Percentiles rank a stretch among this genome's conserved stretches.
Evolutionary conservation across 2,888 invertebrate species (phyloP).

Genomic region (Apodemia zela): DNA sequence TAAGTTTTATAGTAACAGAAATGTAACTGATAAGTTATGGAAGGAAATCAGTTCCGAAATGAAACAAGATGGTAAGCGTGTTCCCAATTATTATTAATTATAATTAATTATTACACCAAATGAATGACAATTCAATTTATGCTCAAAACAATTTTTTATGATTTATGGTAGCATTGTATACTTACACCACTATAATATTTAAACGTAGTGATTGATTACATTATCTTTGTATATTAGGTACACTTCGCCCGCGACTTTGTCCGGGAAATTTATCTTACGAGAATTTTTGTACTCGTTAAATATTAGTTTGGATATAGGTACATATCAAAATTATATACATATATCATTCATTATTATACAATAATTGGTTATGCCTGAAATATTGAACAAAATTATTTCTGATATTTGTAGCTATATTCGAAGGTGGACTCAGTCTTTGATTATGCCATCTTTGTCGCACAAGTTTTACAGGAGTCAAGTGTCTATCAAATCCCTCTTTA

Average conservation of each 20-base stretch:
- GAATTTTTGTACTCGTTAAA: too few relatives aligned
- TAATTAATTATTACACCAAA: background rate
- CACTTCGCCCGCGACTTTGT: too few relatives aligned
- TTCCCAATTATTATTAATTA: conserved; percentile 4
- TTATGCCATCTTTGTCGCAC: background rate
- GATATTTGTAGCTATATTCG: background rate
- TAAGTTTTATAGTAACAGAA: conserved; percentile 10
- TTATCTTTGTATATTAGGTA: too few relatives aligned
- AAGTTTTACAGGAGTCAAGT: background rate
- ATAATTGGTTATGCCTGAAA: background rate
- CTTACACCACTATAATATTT: too few relatives aligned
- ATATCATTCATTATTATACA: background rate
- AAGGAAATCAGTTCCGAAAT: conserved; percentile 13
- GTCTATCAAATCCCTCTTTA: background rate
- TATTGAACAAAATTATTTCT: conserved; percentile 1
- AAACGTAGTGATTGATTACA: too few relatives aligned
- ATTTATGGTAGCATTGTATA: too few relatives aligned
- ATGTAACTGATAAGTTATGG: conserved; percentile 8
- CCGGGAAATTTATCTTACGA: too few relatives aligned
- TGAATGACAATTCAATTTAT: too few relatives aligned
- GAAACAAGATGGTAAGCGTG: conserved; percentile 9
- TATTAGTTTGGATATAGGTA: too few relatives aligned
- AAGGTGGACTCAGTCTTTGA: background rate
- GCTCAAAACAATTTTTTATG: too few relatives aligned
- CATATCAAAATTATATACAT: too few relatives aligned